Base-by-base conservation (phyloP, 2,113 vertebrate genomes). In the Hyperoodon ampullatus region DNA sequence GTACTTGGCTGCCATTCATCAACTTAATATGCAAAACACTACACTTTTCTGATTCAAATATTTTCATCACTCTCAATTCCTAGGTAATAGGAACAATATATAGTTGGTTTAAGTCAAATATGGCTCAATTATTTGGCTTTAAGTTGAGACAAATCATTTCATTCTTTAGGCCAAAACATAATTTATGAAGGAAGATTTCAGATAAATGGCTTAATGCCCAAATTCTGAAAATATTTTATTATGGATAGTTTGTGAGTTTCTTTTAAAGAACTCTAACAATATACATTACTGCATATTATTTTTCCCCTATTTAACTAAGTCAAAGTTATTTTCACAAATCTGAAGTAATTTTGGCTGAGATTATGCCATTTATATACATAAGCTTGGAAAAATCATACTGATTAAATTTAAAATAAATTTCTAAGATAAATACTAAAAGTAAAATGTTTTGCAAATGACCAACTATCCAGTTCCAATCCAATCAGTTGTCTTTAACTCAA, bases 11-110 rank as follows among this genome's bases (percentile, higher is more conserved):
- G 21, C 24, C 14, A 33, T 2, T 18, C 50, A 47, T 39, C 35
- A 87, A 96, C 58, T 53, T 87, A 82, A 74, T 77, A 53, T 23
- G 58, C 33, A 72, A 77, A 58, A 77, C 18, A 60, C 30, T 61
- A 24, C n/a, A 12, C 28, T 78, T 97, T 95, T 95, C 30, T 94
- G 35, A 84, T 35, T 94, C 55, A 70, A 83, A 68, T 89, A 65
- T 71, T 75, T 85, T 87, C 58, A 82, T 95, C 23, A 81, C 13
- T 11, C 19, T 92, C 16, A 3, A 70, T 86, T 91, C 35, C 15
- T 6, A 72, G 7, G 15, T 82, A 72, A 74, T 18, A 80, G 30
- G 28, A 94, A 88, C 68, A 94, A 92, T 24, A 70, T 16, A 75
- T 3, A 94, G 24, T 1, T 80, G 21, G 8, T 19, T 74, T 55